Conservation (phyloP, 2,797 vertebrate species). For the Buceros bicornis region DNA sequence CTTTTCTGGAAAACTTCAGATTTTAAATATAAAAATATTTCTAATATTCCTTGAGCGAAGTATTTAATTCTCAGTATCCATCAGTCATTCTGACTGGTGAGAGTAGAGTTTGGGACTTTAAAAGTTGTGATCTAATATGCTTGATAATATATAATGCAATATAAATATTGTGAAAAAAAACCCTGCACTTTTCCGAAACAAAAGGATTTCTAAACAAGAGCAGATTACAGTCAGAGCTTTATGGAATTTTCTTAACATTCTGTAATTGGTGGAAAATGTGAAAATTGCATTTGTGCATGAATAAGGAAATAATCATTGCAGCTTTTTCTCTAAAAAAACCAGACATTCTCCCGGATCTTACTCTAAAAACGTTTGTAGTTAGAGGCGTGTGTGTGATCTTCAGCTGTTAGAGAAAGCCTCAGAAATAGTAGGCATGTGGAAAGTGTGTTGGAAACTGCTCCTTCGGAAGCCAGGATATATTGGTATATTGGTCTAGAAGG, state of each 20-base stretch:
- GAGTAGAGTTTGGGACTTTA: slow-evolving; percentile 6
- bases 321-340: neutral
- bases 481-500: neutral
- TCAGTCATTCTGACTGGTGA: neutral
- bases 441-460: neutral
- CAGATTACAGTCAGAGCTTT: slow-evolving; percentile 19
- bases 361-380: neutral
- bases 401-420: neutral
- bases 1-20: neutral
- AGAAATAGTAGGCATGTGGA: accelerated
- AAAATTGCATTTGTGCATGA: slow-evolving; percentile 22
- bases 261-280: slow-evolving; percentile 40
- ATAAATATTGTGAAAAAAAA: slow-evolving; percentile 62
- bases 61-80: neutral
- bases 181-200: slow-evolving; percentile 24
- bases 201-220: slow-evolving; percentile 36
- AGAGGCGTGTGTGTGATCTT: neutral
- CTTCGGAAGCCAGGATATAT: neutral
- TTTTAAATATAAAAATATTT: neutral
- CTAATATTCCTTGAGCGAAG: neutral
- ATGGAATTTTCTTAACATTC: slow-evolving; percentile 40
- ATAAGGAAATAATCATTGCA: neutral
- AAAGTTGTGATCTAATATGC: slow-evolving; percentile 3
- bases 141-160: slow-evolving; percentile 35
- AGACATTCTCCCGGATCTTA: neutral